Conservation (phyloP, 2,113 vertebrate species). For the Burhinus bistriatus region DNA sequence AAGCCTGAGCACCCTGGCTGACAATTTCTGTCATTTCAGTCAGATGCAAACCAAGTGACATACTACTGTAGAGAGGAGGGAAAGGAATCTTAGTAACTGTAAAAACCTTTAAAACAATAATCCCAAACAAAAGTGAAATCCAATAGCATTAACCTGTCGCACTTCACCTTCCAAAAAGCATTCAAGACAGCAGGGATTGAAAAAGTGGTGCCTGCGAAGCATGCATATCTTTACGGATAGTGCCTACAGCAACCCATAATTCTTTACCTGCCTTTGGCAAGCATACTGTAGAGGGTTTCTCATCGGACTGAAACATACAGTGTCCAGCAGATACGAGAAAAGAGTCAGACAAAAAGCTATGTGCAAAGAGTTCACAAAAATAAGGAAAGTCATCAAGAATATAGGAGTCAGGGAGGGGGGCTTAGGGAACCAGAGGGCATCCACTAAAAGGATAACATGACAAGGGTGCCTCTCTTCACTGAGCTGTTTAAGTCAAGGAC, state of each 20-base stretch:
- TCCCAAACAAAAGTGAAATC: not conserved
- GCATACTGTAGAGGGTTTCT: not conserved
- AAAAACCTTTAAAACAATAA: not conserved
- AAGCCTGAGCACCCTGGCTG: not conserved
- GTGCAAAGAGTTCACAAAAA: not conserved
- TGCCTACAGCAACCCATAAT: not conserved
- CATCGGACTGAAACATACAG: not conserved
- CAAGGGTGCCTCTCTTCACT: not conserved
- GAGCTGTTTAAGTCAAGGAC: not conserved
- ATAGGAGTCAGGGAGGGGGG: rapidly evolving
- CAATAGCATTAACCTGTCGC: not conserved
- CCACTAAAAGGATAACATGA: not conserved
- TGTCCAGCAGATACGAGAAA: not conserved
- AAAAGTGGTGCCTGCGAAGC: not conserved
- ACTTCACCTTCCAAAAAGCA: not conserved
- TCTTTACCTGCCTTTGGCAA: not conserved
- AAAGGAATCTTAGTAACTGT: not conserved
- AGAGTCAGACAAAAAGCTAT: not conserved
- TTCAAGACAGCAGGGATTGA: not conserved
- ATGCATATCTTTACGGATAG: not conserved
- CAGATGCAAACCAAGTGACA: not conserved
- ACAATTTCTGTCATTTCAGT: not conserved
- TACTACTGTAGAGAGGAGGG: not conserved
- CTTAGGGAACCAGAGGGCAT: not conserved
- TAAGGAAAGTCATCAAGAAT: not conserved